Base-by-base conservation (phyloP, 1,140 invertebrate genomes). In the Hyles vespertilio region DNA sequence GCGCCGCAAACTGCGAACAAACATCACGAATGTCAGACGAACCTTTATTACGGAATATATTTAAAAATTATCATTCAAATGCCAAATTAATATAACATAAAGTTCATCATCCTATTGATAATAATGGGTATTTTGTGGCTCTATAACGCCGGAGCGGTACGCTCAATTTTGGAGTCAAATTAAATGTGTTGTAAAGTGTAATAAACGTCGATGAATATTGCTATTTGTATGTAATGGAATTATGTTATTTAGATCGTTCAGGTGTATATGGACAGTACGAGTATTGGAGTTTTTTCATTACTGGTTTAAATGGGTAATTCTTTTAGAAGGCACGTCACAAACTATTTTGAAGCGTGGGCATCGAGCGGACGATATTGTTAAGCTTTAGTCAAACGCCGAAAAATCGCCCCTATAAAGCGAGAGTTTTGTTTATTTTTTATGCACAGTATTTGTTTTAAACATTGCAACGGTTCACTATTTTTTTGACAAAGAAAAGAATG, bases 1-100 rank as follows among this genome's bases (percentile, higher is more conserved):
- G 89, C 84, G 77, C 80, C 81, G 72, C 89, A 63, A 92, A 92
- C 91, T 92, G 90, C 62, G 90, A 91, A 85, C 81, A 84, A 88
- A 80, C 71, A 85, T 67, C 63, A 72, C 73, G 72, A 77, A 79
- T 65, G 69, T 77, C 68, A 71, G 43, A 52, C 43, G 22, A 51
- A 44, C 22, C 9, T 54, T 44, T 44, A 44, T 44, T 22, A 54
- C 36, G 40, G 10, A 54, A 54, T 44, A 32, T 54, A 36, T 51
- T 10, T 11, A 33, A 54, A 44, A 54, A 54, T 32, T 54, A 44
- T 12, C 40, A 54, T 54, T 54, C 10, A 54, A 54, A 54, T 54
- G 22, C 40, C 50, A 44, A 44, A 44, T 54, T 54, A 54, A 54
- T 51, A 51, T 7, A 4, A 6, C 32, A 51, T 51, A 51, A 51